These are phyloP conservation scores for Hoplodrina ambigua DNA, from an alignment of 2,888 invertebrate genomes.

Conservation along the genomic window DNA sequence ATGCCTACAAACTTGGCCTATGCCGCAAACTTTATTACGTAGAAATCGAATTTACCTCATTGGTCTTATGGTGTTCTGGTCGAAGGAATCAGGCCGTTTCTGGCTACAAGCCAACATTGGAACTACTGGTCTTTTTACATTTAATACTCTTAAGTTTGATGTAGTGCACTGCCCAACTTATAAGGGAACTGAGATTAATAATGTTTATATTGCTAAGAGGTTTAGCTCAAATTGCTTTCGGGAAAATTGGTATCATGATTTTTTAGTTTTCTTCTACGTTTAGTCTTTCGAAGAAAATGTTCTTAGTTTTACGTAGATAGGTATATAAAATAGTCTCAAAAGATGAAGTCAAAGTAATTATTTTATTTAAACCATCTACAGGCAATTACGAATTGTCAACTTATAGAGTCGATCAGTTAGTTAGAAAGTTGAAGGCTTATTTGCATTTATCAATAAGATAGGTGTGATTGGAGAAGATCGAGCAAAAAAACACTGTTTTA, in stretches of 20 bases:
- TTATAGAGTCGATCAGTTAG: no score
- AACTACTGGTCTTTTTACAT: constrained; percentile 80
- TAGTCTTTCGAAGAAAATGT: constrained; percentile 15
- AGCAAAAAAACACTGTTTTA: no score
- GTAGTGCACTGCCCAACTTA: constrained; percentile 80
- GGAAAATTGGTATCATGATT: constrained; percentile 58
- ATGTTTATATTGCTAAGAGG: constrained; percentile 84
- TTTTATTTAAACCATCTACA: no score
- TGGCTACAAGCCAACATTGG: constrained; percentile 79
- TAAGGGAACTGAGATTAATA: constrained; percentile 80
- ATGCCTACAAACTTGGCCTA: constrained; percentile 58
- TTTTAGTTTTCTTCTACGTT: constrained; percentile 56
- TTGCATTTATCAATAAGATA: no score
- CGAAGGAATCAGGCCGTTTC: constrained; percentile 63
- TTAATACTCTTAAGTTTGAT: constrained; percentile 88
- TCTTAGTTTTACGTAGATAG: not conserved
- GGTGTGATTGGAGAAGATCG: no score
- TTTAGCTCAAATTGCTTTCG: constrained; percentile 80
- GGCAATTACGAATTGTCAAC: no score
- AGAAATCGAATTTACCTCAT: constrained; percentile 68
- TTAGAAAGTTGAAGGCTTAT: no score
- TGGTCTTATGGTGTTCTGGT: constrained; percentile 62
- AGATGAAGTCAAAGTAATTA: no score
- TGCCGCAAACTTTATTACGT: constrained; percentile 57
- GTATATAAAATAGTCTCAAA: not conserved